Evolutionary conservation across 2,888 invertebrate species (phyloP), one percentile per base, ranked within the genome.

Genomic region (Calameuta pallipes): DNA sequence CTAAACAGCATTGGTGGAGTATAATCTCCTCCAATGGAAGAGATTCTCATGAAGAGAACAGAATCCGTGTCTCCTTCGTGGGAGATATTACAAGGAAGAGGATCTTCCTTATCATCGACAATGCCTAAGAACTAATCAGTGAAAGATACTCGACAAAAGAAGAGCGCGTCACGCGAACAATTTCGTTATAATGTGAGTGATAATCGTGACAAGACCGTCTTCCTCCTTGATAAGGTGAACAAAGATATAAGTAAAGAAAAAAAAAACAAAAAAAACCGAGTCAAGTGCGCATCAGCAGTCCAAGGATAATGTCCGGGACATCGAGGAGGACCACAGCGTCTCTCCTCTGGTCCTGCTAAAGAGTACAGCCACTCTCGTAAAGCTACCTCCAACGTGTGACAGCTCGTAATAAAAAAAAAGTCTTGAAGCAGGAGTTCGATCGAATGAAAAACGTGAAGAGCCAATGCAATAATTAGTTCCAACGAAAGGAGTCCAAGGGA

Each of bases 401-500:
- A 56, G 23, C 2, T 23, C 1, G 2, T 6, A 9, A 56, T 9
- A 56, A 56, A 9, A 23, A 23, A 23, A 6, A 23, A 56, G 4
- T 4, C 15, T 15, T 1, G 15, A 15, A 2, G 2, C 23, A 23
- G 56, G 1, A 56, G 56, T 9, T 1, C 23, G 23, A 23, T 23
- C 15, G 9, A 23, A 1, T 3, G 6, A 56, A 23, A 23, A 23
- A 1, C 23, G 0, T 23, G 0, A 9, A 56, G 56, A 23, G 56
- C 56, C 56, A 56, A 1, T 3, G 56, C 56, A 56, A 56, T 2
- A 56, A 56, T 6, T 23, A 56, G 23, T 23, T 75, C 74, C 11
- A 35, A 23, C 76, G 81, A 83, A 83, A 82, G 81, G 83, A 83
- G 84, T 83, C 82, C 75, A 35, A 71, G 37, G 68, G n/a, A 34